Percentiles rank a stretch among this genome's conserved stretches.
Evolutionary conservation across 2,113 vertebrate genomes (phyloP).

Genomic region (Azemiops feae): DNA sequence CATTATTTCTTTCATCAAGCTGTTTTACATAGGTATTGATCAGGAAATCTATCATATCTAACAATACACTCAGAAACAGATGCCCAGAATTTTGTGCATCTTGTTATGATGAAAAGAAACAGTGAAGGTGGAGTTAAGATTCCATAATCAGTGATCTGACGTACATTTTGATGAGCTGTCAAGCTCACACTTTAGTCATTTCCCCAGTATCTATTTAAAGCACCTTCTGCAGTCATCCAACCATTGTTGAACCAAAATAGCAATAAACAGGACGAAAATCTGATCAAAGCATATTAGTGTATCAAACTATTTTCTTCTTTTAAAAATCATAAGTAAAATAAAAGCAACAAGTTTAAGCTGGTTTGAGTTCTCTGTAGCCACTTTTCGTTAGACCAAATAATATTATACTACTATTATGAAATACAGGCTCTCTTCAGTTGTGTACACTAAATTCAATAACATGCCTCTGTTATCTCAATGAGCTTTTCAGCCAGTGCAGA

Average conservation of each 20-base stretch:
- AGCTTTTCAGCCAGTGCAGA: constrained; percentile 54
- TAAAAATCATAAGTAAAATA: background rate
- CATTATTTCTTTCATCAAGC: background rate
- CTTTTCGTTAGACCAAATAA: constrained; percentile 7
- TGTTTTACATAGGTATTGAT: background rate
- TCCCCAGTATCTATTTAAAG: background rate
- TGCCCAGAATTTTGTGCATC: background rate
- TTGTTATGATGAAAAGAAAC: background rate
- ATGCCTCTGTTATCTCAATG: constrained; percentile 26
- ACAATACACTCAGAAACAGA: background rate
- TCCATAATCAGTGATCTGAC: background rate
- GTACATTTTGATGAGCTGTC: background rate
- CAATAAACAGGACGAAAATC: background rate
- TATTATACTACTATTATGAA: background rate
- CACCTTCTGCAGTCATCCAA: background rate
- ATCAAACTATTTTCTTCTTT: background rate
- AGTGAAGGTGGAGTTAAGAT: background rate
- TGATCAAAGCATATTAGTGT: background rate
- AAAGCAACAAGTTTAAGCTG: background rate
- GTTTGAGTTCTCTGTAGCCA: background rate
- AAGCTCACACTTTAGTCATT: background rate
- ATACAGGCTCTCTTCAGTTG: background rate
- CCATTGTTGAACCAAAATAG: background rate
- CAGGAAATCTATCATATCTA: background rate
- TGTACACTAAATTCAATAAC: background rate